A percentile compares a stretch with the other conserved stretches of the same genome.
These are phyloP conservation scores for Aricia artaxerxes DNA, from an alignment of 2,888 invertebrate species.

Conservation along the genomic window DNA sequence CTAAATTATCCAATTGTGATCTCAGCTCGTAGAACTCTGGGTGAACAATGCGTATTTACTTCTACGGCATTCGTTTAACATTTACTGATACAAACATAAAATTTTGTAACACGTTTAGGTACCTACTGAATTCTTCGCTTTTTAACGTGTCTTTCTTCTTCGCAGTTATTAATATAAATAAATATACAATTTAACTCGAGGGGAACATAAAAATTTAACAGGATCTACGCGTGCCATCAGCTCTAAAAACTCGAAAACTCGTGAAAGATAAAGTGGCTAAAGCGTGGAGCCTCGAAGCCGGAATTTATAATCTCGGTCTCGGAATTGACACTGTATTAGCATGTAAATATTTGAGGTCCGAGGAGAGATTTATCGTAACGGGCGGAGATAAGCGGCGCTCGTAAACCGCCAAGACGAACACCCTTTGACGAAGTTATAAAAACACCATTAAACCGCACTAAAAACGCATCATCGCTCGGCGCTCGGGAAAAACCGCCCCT, in stretches of 20 bases:
- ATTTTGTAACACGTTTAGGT: background rate
- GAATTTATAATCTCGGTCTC: slow-evolving; percentile 78
- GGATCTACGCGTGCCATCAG: slow-evolving; percentile 55
- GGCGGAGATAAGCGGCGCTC: slow-evolving; percentile 74
- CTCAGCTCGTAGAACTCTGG: background rate
- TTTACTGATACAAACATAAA: background rate
- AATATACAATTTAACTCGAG: background rate
- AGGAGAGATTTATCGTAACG: slow-evolving; percentile 76
- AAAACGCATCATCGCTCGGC: slow-evolving; percentile 68
- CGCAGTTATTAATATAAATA: background rate
- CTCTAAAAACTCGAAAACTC: slow-evolving; percentile 71
- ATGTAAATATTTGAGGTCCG: slow-evolving; percentile 80
- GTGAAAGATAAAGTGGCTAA: slow-evolving; percentile 64
- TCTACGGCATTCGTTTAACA: background rate
- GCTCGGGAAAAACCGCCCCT: slow-evolving; percentile 59
- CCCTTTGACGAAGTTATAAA: slow-evolving; percentile 79
- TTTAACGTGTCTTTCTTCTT: background rate
- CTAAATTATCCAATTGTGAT: slow-evolving; percentile 26
- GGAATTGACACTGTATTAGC: slow-evolving; percentile 78
- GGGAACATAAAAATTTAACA: slow-evolving; percentile 66
- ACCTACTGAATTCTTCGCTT: background rate
- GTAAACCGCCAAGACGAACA: slow-evolving; percentile 70
- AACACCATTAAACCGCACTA: slow-evolving; percentile 79
- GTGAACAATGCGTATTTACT: slow-evolving; percentile 27
- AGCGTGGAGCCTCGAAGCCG: background rate